Evolutionary conservation across 2,797 vertebrate species (phyloP).

Genomic region (Chaenodraco wilsoni): DNA sequence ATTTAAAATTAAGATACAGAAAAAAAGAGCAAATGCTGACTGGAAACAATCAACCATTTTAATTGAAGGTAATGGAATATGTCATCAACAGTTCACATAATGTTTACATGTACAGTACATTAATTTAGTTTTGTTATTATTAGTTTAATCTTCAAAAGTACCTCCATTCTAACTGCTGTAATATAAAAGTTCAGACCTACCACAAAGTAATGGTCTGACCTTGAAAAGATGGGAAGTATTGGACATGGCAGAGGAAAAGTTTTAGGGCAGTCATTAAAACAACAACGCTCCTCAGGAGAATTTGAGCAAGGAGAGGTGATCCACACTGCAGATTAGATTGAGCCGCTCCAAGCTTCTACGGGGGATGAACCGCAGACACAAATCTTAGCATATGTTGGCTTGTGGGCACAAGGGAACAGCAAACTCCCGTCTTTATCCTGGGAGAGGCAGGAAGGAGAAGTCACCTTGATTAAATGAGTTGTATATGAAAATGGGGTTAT

Average conservation of each 20-base stretch:
- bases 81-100: background rate
- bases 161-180: background rate
- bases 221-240: conserved; percentile 39
- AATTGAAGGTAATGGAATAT: background rate
- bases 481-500: conserved; percentile 83
- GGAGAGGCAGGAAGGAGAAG: conserved; percentile 73
- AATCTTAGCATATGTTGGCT: conserved; percentile 77
- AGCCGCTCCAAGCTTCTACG: conserved; percentile 43
- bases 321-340: conserved; percentile 56
- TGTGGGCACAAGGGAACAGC: conserved; percentile 70
- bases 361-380: conserved; percentile 69
- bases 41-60: background rate
- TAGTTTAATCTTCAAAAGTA: background rate
- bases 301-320: conserved; percentile 48
- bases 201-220: conserved; percentile 30
- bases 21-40: background rate
- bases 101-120: background rate
- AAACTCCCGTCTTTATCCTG: conserved; percentile 68
- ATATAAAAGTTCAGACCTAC: conserved; percentile 11
- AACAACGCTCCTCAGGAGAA: conserved; percentile 53
- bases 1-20: background rate
- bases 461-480: conserved; percentile 85
- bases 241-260: conserved; percentile 34
- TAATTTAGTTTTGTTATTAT: background rate
- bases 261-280: conserved; percentile 65